A percentile compares a stretch with the other conserved stretches of the same genome.
Evolutionary conservation across 2,113 vertebrate species (phyloP).

Genomic region (Sylvilagus bachmani): DNA sequence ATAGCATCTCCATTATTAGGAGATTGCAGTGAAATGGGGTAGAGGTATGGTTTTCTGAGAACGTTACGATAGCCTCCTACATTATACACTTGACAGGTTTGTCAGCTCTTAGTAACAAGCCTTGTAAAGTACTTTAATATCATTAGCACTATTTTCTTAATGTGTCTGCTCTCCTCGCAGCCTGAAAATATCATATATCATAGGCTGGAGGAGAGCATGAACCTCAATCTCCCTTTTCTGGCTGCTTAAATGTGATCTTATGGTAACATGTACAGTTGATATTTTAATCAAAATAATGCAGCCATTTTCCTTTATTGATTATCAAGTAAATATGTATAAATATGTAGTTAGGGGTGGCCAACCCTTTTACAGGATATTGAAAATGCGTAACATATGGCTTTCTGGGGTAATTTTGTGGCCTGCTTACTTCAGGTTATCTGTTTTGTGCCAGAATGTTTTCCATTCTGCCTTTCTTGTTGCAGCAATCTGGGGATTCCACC

Average conservation of each 20-base stretch:
- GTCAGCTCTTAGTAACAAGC: conserved; percentile 96
- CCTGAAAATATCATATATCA: conserved; percentile 95
- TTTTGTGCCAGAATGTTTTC: conserved; percentile 67
- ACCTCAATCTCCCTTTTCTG: conserved; percentile 82
- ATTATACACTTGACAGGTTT: conserved; percentile 98
- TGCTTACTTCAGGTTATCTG: conserved; percentile 68
- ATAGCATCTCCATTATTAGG: conserved; percentile 97
- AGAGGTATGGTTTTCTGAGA: conserved; percentile 95
- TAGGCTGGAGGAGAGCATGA: conserved; percentile 82
- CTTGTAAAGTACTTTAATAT: conserved; percentile 98
- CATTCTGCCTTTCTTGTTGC: conserved; percentile 61
- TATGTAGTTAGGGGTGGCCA: conserved; percentile 89
- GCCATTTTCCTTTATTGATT: conserved; percentile 92
- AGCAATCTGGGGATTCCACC: conserved; percentile 62
- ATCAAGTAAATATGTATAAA: conserved; percentile 93
- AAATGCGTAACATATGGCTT: conserved; percentile 88
- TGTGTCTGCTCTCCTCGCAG: conserved; percentile 94
- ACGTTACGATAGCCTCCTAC: conserved; percentile 95
- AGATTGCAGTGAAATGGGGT: conserved; percentile 94
- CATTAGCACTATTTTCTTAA: conserved; percentile 99
- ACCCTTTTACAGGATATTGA: conserved; percentile 91
- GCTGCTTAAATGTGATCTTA: conserved; percentile 87
- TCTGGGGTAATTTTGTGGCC: conserved; percentile 80
- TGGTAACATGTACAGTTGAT: conserved; percentile 83
- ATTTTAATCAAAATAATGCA: conserved; percentile 94